These are phyloP conservation scores for Tribolium madens DNA, from an alignment of 1,140 invertebrate species.

Conservation along the genomic window DNA sequence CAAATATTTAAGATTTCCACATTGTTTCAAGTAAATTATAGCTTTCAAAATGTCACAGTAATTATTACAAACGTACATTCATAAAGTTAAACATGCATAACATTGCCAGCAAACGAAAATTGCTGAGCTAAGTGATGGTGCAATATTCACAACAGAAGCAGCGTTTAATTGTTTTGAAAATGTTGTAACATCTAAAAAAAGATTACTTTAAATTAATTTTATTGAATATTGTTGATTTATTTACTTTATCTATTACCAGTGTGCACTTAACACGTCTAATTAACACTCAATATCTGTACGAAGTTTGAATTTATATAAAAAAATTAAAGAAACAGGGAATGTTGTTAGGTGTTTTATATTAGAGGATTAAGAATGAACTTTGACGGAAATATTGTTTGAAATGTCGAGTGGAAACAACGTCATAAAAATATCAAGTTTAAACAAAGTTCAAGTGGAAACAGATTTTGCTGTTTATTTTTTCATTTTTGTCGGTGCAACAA, in stretches of 20 bases:
- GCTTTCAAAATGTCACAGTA: conserved; percentile 16
- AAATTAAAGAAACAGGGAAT: too few relatives aligned
- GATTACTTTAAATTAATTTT: background rate
- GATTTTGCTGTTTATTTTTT: conserved; percentile 25
- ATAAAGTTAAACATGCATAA: conserved; percentile 6
- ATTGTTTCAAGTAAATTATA: conserved; percentile 1
- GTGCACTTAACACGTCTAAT: too few relatives aligned
- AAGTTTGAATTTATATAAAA: too few relatives aligned
- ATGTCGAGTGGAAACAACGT: background rate
- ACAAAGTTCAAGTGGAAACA: conserved; percentile 4
- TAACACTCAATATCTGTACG: too few relatives aligned
- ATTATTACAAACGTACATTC: conserved; percentile 17
- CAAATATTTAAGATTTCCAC: background rate
- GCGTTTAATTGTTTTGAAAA: background rate
- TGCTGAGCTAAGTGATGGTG: conserved; percentile 1
- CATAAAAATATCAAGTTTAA: conserved; percentile 10
- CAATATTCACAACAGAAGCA: background rate
- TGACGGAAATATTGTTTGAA: background rate
- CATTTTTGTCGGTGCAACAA: conserved; percentile 1
- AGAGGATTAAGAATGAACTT: too few relatives aligned
- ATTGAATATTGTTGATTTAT: background rate
- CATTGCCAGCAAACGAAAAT: background rate
- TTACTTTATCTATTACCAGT: too few relatives aligned
- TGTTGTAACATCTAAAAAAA: background rate
- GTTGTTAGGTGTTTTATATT: too few relatives aligned